Evolutionary conservation across 2,888 invertebrate species (phyloP), one percentile per base, ranked within the genome.

Genomic region (Tuta absoluta): DNA sequence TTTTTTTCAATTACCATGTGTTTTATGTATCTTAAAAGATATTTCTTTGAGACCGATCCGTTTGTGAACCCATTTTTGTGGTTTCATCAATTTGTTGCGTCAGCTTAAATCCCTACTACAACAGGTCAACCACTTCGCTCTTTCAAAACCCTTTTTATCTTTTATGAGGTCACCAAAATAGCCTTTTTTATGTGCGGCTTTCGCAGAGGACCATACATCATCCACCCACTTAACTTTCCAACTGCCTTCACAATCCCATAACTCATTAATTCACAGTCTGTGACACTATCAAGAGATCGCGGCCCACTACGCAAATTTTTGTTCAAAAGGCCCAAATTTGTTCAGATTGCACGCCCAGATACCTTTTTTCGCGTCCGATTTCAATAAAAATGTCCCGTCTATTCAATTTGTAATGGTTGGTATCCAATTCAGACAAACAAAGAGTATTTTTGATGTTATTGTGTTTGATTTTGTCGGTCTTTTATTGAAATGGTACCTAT

Each of bases 321-420:
- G 70, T 67, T 68, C 68, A 69, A 71, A 73, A 72, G 70, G 67
- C 68, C 69, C 67, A 66, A 74, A 73, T 72, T 72, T 71, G 69
- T 70, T 67, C 70, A 68, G 71, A 73, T 72, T 63, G 64, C 63
- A 62, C 60, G 45, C 49, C 4, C 62, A 58, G 33, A 62, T 67
- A 70, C 77, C 78, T 78, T 76, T 78, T 76, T 77, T 76, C 77
- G 74, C 71, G 78, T 79, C 76, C 75, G 71, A 75, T 76, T 76
- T 70, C 70, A 71, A 70, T 72, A 77, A 78, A 76, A 79, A 71
- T 72, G 72, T 72, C 69, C 71, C 74, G 77, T 79, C 75, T 75
- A 74, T 78, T 72, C 76, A 76, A 75, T 75, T 70, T 70, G 68
- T 41, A n/a, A 62, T 17, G 45, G 38, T 14, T 5, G 61, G 14